Conservation (phyloP, 2,797 vertebrate species). For the Tenualosa ilisha region DNA sequence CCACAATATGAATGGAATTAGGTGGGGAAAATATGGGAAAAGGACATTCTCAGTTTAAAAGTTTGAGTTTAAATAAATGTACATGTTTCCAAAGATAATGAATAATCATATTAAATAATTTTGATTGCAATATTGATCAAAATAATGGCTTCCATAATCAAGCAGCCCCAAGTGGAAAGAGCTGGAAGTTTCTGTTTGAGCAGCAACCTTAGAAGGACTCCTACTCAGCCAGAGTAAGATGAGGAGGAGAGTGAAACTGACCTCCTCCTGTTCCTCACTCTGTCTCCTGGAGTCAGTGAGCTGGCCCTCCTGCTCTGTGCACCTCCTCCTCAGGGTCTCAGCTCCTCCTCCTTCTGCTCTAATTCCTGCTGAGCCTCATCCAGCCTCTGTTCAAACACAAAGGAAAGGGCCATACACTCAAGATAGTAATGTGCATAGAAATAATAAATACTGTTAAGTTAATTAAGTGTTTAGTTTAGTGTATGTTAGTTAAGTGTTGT, state of each 20-base stretch:
- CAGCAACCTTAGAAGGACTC: not conserved
- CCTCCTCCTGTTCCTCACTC: constrained; percentile 61
- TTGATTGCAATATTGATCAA: too few species aligned
- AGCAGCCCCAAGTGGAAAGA: not conserved
- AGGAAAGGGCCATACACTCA: constrained; percentile 12
- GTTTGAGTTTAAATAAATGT: too few species aligned
- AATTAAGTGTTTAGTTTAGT: too few species aligned
- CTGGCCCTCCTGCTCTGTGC: constrained; percentile 63
- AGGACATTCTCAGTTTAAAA: too few species aligned
- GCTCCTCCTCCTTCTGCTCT: constrained; percentile 62
- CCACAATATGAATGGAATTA: too few species aligned
- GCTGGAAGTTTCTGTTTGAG: not conserved
- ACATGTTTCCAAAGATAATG: too few species aligned
- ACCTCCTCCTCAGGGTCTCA: constrained; percentile 63
- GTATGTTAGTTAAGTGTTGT: too few species aligned
- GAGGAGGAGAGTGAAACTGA: constrained; percentile 37
- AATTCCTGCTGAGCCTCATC: constrained; percentile 72
- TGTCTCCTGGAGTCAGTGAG: constrained; percentile 49
- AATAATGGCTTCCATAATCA: too few species aligned
- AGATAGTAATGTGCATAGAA: too few species aligned
- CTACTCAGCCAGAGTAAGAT: not conserved
- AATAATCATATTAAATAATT: too few species aligned
- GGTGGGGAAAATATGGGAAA: too few species aligned
- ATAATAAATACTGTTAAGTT: too few species aligned
- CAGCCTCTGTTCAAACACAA: constrained; percentile 63